Base-by-base conservation (phyloP, 2,888 invertebrate species). In the Thelaira solivaga region DNA sequence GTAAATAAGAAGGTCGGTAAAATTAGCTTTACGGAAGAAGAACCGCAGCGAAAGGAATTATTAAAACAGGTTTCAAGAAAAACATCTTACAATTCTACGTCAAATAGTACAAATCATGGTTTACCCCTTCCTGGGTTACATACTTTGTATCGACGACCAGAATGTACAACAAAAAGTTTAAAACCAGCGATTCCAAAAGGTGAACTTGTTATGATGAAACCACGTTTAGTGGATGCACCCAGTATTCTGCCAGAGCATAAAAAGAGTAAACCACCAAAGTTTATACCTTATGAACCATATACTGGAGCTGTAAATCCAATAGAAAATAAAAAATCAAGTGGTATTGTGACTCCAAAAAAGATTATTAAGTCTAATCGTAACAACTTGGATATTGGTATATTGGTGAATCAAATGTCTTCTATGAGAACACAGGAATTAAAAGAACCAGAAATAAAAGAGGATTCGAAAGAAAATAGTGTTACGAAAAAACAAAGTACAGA, bases 271-370 rank as follows among this genome's bases (percentile, higher is more conserved):
- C 93, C 93, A 81, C 95, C 96, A 0, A 96, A 94, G 85, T 96
- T 96, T 88, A 92, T 97, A 34, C 96, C 96, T 0, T 96, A 95
- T 82, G 96, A 97, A 85, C 96, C 96, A 0, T 96, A 96, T 85
- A 93, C 95, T 84, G 95, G 93, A 13, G 96, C 96, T 57, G 94
- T 95, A 0, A 94, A 93, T 85, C 94, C 95, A 6, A 94, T 96
- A 78, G 90, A 93, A 18, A 91, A 93, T 0, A 88, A 88, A 78
- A 87, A 29, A 2, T 47, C 41, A 20, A 69, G 43, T 47, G 75
- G 68, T 5, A 8, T 45, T 0, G 20, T 13, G 5, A 67, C 72
- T 1, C 65, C 79, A 2, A 90, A 77, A 69, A 1, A 29, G 8
- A 8, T 8, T 10, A 49, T 24, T 69, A 84, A 84, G 49, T 74